Evolutionary conservation across 2,113 vertebrate genomes (phyloP).

Genomic region (Hippocampus comes): DNA sequence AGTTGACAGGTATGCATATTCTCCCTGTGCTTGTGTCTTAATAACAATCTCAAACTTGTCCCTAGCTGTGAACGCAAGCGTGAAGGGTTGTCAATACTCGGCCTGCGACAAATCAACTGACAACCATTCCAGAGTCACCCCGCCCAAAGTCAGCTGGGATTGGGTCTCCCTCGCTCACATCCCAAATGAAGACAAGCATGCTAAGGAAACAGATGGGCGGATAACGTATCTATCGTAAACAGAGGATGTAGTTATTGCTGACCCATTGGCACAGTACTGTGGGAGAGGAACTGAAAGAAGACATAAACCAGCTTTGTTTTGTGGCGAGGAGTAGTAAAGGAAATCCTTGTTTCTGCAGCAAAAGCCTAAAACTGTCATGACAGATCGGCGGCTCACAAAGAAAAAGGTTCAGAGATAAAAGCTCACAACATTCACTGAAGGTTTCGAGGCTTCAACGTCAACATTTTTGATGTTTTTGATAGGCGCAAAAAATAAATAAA

Average conservation of each 20-base stretch:
- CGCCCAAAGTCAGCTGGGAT: too few species aligned
- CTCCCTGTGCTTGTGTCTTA: too few species aligned
- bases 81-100: too few species aligned
- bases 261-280: not conserved
- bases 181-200: too few species aligned
- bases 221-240: not conserved
- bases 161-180: too few species aligned
- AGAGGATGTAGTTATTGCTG: not conserved
- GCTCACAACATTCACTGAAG: not conserved
- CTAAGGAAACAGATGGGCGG: too few species aligned
- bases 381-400: not conserved
- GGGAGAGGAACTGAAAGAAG: not conserved
- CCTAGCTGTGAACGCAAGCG: too few species aligned
- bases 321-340: not conserved
- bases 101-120: too few species aligned
- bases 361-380: not conserved
- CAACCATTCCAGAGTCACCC: too few species aligned
- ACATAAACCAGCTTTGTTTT: not conserved
- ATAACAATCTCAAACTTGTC: too few species aligned
- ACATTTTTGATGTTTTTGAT: conserved; percentile 2
- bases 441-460: not conserved
- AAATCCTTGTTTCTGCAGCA: not conserved
- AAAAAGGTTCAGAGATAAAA: not conserved
- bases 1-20: too few species aligned
- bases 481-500: not conserved